phyloP scores from a whole-genome alignment of 2,888 invertebrate species.

The Nemotelus pantherinus region DNA sequence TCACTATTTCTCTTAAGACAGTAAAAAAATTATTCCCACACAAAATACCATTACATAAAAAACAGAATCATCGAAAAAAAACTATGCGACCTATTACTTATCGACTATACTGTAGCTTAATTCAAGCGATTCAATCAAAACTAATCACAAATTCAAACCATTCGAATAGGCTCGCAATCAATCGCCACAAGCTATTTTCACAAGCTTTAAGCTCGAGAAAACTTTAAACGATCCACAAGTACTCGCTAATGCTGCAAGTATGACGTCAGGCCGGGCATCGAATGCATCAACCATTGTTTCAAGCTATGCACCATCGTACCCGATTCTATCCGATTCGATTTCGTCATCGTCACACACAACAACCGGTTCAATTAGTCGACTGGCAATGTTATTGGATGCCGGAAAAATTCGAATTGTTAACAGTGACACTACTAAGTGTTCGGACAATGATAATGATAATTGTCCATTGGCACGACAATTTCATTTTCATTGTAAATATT shows the following conservation, averaged over 20 bases:
- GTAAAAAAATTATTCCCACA: too few species aligned
- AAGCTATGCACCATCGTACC: not conserved
- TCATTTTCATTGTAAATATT: conserved; percentile 84
- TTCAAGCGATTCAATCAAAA: not conserved
- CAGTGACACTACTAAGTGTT: conserved; percentile 69
- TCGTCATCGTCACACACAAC: not conserved
- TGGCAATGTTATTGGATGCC: conserved; percentile 12
- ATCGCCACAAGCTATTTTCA: conserved; percentile 90
- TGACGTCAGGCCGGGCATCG: not conserved
- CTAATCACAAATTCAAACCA: not conserved
- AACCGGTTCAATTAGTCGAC: not conserved
- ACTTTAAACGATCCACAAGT: conserved; percentile 59
- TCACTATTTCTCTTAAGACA: too few species aligned
- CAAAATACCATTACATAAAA: too few species aligned
- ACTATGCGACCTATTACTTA: not conserved
- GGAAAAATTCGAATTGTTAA: conserved; percentile 51
- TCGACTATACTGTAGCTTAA: not conserved
- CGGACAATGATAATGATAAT: conserved; percentile 70
- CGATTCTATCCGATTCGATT: not conserved
- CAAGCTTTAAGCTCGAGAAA: conserved; percentile 91
- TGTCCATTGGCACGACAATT: conserved; percentile 76
- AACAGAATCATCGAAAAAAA: not conserved
- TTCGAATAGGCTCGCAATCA: conserved; percentile 66
- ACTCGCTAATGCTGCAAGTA: conserved; percentile 50
- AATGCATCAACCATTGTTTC: not conserved